Evolutionary conservation across 2,888 invertebrate genomes (phyloP), one percentile per base, ranked within the genome.

Genomic region (Nasonia oneida): DNA sequence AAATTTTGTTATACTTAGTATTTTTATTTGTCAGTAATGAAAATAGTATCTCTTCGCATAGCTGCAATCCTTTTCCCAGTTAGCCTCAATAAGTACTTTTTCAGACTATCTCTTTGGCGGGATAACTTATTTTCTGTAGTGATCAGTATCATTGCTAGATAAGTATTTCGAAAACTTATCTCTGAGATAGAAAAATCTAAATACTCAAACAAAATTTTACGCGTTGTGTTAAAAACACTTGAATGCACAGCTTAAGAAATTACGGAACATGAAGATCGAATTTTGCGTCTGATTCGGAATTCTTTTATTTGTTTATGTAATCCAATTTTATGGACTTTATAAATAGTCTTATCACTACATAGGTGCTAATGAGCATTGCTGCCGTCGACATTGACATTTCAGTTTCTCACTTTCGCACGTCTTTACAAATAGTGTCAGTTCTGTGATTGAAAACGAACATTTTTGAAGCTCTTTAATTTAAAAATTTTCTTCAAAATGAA

Each of bases 261-360:
- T 50, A 23, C 12, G 12, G 18, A 53, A 75, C n/a, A 53, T 53
- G 14, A 29, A 53, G 50, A 50, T 33, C 12, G 33, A 53, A 53
- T 12, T 70, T 79, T 79, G 10, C n/a, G 15, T 42, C 15, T 37
- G 53, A 8, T 50, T 64, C 23, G 33, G 57, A 29, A 47, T 75
- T 37, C 39, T n/a, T 23, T 3, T 75, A 50, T 50, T 74, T 81
- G 74, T 75, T 47, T 0, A 37, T 23, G 50, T 75, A 67, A 82
- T 82, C 47, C 33, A 74, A 74, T 47, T 81, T 42, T 50, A 67
- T 67, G 12, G 33, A 82, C 33, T 15, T n/a, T 75, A 50, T 18
- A 75, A 75, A 83, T 71, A 77, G 5, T 33, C 73, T 83, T 83
- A 83, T 83, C 83, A 61, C 37, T 37, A 0, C 42, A 50, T 67